phyloP scores from a whole-genome alignment of 2,797 vertebrate species.

The Microctenopoma steveboyesi region DNA sequence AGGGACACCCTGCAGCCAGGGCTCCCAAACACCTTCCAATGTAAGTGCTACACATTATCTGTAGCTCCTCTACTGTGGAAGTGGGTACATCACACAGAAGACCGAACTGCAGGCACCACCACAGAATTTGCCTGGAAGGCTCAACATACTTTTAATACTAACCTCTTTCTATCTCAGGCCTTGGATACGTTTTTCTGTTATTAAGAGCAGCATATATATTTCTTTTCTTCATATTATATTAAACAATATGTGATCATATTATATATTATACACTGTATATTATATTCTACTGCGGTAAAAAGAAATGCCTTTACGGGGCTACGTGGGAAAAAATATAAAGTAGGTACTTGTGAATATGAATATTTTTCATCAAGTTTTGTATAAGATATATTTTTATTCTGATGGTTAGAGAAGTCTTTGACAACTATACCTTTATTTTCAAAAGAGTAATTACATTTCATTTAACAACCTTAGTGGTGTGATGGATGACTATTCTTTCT shows the following conservation, averaged over 20 bases:
- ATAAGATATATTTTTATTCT: neutral
- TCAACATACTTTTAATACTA: too few relatives aligned
- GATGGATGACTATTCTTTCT: conserved; percentile 1
- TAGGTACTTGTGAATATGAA: too few relatives aligned
- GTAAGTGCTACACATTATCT: neutral
- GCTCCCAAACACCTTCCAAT: neutral
- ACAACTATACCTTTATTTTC: neutral
- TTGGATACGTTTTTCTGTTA: neutral
- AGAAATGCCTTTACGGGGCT: neutral
- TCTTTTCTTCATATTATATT: neutral
- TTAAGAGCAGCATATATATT: neutral
- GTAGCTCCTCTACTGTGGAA: neutral
- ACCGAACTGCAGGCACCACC: too few relatives aligned
- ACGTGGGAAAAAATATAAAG: too few relatives aligned
- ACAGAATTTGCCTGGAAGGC: too few relatives aligned
- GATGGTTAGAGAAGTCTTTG: neutral
- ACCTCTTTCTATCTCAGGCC: too few relatives aligned
- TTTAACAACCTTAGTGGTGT: conserved; percentile 9
- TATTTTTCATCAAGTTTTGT: neutral
- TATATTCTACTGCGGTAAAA: neutral
- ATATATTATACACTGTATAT: too few relatives aligned
- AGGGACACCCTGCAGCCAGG: neutral
- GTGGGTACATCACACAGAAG: neutral
- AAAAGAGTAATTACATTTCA: neutral
- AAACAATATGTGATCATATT: too few relatives aligned